Conservation (phyloP, 2,888 invertebrate genomes). For the Cenopis cana region DNA sequence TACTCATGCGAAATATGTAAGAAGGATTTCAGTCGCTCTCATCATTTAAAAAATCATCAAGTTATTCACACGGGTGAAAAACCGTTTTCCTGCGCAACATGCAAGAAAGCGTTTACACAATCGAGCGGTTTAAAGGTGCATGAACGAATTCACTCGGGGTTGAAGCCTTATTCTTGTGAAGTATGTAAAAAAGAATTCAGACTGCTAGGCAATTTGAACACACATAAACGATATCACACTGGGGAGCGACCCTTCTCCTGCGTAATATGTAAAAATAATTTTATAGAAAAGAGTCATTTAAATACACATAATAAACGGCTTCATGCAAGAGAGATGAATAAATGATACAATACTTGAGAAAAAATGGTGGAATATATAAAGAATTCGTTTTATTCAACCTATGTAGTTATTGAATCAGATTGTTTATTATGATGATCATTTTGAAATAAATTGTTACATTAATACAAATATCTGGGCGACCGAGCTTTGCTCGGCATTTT, state of each 20-base stretch:
- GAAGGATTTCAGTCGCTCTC: not conserved
- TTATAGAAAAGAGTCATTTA: not conserved
- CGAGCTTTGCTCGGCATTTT: no score
- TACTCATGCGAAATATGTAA: not conserved
- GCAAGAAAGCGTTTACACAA: not conserved
- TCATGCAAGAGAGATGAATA: not conserved
- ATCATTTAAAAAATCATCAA: not conserved
- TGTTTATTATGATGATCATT: no score
- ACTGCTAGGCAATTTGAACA: not conserved
- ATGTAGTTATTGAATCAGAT: no score
- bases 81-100: not conserved
- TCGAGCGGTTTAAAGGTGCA: not conserved
- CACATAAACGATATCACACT: not conserved
- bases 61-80: not conserved
- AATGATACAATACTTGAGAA: not conserved
- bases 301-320: not conserved
- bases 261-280: not conserved
- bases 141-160: not conserved
- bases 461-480: no score
- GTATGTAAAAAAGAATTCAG: not conserved
- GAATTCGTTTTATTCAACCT: no score
- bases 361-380: no score
- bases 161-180: not conserved
- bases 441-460: no score
- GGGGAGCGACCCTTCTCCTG: not conserved